Conservation (phyloP, 2,797 vertebrate species). For the Odontamblyopus lacepedii region DNA sequence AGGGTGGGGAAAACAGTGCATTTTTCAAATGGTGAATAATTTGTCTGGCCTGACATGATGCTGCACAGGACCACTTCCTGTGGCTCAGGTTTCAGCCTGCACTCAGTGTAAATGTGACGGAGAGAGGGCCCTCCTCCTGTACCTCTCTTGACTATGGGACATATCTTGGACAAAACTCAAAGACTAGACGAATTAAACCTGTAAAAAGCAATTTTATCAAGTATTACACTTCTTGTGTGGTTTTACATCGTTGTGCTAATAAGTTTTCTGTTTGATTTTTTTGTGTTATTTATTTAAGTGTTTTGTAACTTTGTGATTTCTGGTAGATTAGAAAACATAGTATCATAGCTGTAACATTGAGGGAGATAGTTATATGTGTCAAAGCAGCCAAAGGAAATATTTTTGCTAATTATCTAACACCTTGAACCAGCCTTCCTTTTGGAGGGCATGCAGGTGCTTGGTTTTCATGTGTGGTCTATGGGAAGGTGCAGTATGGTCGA, state of each 20-base stretch:
- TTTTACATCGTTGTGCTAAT: no score
- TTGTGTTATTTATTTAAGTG: conserved; percentile 6
- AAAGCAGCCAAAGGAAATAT: not conserved
- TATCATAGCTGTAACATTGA: not conserved
- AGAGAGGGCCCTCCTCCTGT: conserved; percentile 65
- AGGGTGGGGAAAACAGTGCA: conserved; percentile 47
- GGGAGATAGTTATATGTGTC: not conserved
- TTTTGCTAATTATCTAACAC: not conserved
- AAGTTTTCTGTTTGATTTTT: no score
- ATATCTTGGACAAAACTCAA: conserved; percentile 36
- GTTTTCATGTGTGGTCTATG: conserved; percentile 57
- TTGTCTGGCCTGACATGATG: conserved; percentile 79
- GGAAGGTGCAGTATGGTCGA: conserved; percentile 54
- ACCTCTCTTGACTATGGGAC: conserved; percentile 39
- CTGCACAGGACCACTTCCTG: conserved; percentile 86
- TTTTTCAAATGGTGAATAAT: conserved; percentile 77
- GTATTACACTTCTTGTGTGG: not conserved
- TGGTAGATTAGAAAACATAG: not conserved
- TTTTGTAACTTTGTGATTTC: conserved; percentile 13
- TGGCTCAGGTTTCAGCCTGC: conserved; percentile 80
- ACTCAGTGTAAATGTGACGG: conserved; percentile 64
- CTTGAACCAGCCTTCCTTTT: not conserved
- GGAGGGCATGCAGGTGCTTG: conserved; percentile 41
- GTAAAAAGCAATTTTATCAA: not conserved
- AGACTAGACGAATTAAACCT: not conserved